Percentiles rank a stretch among this genome's conserved stretches.
phyloP scores from a whole-genome alignment of 30 jellyfish, hydroid and myxozoan genomes.

The Catostylus mosaicus region DNA sequence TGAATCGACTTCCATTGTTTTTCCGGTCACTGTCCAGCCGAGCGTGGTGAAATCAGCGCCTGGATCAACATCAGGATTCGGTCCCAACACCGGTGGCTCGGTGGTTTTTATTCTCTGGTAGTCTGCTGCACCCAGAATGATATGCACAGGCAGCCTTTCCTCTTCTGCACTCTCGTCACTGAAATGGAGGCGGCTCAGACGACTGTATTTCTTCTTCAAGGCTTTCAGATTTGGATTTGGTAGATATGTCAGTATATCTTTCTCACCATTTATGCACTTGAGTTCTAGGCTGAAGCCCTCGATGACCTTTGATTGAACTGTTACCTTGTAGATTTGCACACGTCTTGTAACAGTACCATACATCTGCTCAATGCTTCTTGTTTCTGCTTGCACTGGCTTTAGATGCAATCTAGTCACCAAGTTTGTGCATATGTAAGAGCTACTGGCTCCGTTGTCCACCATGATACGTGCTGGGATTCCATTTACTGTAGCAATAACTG shows the following conservation, averaged over 20 bases:
- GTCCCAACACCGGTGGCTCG: conserved; percentile 69
- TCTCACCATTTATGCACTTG: conserved; percentile 58
- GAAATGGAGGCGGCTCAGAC: conserved; percentile 41
- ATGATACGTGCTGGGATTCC: conserved; percentile 53
- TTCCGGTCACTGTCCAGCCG: conserved; percentile 67
- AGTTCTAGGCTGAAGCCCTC: conserved; percentile 35
- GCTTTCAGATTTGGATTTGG: conserved; percentile 56
- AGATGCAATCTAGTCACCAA: conserved; percentile 51
- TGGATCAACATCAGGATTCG: no score
- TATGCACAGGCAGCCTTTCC: conserved; percentile 65
- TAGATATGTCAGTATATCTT: conserved; percentile 43
- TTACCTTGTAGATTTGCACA: conserved; percentile 55
- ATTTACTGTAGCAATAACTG: conserved; percentile 28
- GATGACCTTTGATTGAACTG: conserved; percentile 20
- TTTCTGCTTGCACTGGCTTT: conserved; percentile 45
- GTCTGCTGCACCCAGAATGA: conserved; percentile 67
- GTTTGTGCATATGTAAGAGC: conserved; percentile 62
- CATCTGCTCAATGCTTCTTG: conserved; percentile 65
- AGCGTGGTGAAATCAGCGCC: conserved; percentile 70
- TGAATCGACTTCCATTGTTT: conserved; percentile 31
- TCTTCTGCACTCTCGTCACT: conserved; percentile 59
- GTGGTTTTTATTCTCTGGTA: conserved; percentile 50
- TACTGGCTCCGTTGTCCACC: conserved; percentile 57
- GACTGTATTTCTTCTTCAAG: conserved; percentile 50
- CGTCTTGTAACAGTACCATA: conserved; percentile 54